Base-by-base conservation (phyloP, 2,888 invertebrate genomes). In the Malthinus seriepunctatus region DNA sequence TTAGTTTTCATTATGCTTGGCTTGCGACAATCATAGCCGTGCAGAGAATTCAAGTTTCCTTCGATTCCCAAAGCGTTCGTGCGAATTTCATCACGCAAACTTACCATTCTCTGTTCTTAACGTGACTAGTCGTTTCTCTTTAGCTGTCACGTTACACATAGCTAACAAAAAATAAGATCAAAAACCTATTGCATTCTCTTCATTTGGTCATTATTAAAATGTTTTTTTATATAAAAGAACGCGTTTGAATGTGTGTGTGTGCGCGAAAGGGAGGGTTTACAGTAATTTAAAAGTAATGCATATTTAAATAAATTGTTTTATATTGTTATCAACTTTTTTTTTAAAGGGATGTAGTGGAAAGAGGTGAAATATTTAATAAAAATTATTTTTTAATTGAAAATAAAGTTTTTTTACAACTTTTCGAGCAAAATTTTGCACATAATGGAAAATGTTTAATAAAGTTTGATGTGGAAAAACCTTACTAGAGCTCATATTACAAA, bases 1-100 rank as follows among this genome's bases (percentile, higher is more conserved):
- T 63, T 63, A 62, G 61, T 62, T 63, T 63, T 62, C 63, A 63
- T 62, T 63, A 59, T 62, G 56, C 59, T 51, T 52, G 46, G 53
- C 51, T 54, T 53, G 63, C 63, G 60, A 60, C 63, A 63, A 51
- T 60, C 60, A 54, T 57, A 38, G 57, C 47, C 56, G 63, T 60
- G 60, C 56, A 35, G 57, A 56, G 63, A 63, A 60, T 63, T 56
- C 56, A 54, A 60, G 59, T 51, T 63, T 44, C 50, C 11, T 38
- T 37, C 35, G 49, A 62, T 51, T 63, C 63, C 61, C 61, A 15
- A 52, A 44, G 50, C 53, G 56, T 53, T 56, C 59, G 58, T 63
- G 59, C 52, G 62, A 62, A 62, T 62, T 62, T 63, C 63, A 63
- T 61, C 63, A 63, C 61, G 61, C 51, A 38, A 59, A 53, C 55